Conservation (phyloP, 2,888 invertebrate genomes). For the Gastrophysa polygoni region DNA sequence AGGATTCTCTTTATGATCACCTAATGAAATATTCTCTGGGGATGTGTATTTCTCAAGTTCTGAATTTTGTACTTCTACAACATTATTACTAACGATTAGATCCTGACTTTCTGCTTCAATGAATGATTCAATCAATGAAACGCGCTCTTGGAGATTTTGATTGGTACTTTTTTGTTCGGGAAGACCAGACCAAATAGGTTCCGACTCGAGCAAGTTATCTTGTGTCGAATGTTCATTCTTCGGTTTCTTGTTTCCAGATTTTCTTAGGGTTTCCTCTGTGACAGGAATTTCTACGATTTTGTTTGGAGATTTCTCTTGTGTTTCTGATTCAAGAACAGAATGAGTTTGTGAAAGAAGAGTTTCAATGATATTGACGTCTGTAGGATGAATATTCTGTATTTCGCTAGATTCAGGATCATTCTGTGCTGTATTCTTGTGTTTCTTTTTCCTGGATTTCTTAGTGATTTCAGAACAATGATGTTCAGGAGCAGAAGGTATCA, state of each 20-base stretch:
- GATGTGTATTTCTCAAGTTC: too few relatives aligned
- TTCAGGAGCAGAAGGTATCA: not conserved
- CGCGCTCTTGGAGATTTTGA: not conserved
- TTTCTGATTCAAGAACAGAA: too few relatives aligned
- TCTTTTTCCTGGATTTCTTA: constrained; percentile 20
- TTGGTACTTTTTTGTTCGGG: not conserved
- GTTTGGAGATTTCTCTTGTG: too few relatives aligned
- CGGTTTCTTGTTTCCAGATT: constrained; percentile 27
- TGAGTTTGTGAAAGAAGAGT: not conserved
- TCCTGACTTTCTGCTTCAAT: not conserved
- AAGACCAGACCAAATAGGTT: not conserved
- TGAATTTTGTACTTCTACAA: not conserved
- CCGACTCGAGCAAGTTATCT: not conserved
- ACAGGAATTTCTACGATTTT: not conserved
- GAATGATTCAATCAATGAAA: not conserved
- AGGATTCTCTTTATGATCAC: too few relatives aligned
- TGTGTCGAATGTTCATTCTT: not conserved
- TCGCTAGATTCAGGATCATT: too few relatives aligned
- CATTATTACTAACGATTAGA: not conserved
- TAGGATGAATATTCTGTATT: too few relatives aligned
- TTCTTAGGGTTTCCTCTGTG: constrained; percentile 11
- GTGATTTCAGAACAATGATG: not conserved
- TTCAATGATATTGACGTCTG: not conserved
- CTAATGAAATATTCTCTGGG: not conserved
- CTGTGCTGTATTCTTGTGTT: not conserved